Conservation (phyloP, 2,888 invertebrate genomes). For the Athetis lepigone region DNA sequence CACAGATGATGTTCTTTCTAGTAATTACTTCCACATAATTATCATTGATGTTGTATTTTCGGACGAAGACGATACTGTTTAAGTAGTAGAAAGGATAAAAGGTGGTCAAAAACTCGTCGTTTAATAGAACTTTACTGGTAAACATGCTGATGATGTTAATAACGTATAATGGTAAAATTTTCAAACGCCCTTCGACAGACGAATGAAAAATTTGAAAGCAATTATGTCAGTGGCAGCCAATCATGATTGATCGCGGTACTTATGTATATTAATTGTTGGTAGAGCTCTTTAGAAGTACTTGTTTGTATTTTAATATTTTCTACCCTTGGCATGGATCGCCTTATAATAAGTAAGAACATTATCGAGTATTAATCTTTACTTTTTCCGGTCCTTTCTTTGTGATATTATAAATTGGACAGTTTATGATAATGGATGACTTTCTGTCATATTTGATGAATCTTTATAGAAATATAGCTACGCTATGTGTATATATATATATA, state of each 20-base stretch:
- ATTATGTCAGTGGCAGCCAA: background rate
- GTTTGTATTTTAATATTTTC: too few relatives aligned
- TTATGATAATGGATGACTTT: too few relatives aligned
- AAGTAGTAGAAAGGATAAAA: constrained; percentile 34
- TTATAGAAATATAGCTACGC: too few relatives aligned
- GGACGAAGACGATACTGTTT: constrained; percentile 13
- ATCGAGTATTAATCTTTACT: too few relatives aligned
- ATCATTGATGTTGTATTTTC: constrained; percentile 37
- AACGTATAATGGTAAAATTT: background rate
- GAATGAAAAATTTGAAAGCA: constrained; percentile 20
- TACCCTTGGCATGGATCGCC: too few relatives aligned
- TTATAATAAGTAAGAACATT: too few relatives aligned
- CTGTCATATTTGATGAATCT: too few relatives aligned
- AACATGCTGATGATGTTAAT: constrained; percentile 7
- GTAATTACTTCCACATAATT: constrained; percentile 20
- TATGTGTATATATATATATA: too few relatives aligned
- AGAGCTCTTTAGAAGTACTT: constrained; percentile 12
- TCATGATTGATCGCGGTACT: background rate
- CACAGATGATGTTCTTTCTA: constrained; percentile 12
- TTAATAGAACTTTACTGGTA: constrained; percentile 1
- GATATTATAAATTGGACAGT: too few relatives aligned
- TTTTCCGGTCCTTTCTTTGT: too few relatives aligned
- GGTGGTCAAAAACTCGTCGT: constrained; percentile 10
- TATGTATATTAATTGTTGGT: constrained; percentile 4
- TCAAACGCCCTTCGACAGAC: constrained; percentile 7